A percentile compares a stretch with the other conserved stretches of the same genome.
phyloP scores from a whole-genome alignment of 2,797 vertebrate genomes.

The Esox masquinongy region DNA sequence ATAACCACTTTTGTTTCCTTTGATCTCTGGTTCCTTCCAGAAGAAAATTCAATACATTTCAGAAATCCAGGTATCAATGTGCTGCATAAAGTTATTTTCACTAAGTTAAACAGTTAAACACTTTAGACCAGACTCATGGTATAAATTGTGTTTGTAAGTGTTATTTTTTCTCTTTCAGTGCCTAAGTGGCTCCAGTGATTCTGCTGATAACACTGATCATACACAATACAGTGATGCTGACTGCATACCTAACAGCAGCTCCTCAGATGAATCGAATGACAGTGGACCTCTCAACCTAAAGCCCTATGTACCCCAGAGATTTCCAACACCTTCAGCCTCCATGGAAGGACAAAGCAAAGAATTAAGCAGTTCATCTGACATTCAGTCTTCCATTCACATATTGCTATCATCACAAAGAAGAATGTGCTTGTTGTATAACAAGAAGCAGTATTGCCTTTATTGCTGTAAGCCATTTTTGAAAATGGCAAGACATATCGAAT shows the following conservation, averaged over 20 bases:
- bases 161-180: neutral
- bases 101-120: no score
- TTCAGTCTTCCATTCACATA: neutral
- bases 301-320: no score
- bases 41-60: neutral
- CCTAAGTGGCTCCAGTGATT: neutral
- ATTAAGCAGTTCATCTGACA: neutral
- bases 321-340: neutral
- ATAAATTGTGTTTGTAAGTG: neutral
- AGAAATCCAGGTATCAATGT: neutral
- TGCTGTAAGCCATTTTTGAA: slow-evolving; percentile 17
- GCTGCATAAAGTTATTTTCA: neutral
- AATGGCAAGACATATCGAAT: slow-evolving; percentile 21
- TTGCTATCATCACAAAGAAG: neutral
- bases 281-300: neutral
- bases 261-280: neutral
- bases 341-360: neutral
- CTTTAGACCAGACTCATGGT: neutral
- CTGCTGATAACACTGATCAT: neutral
- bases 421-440: slow-evolving; percentile 1
- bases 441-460: slow-evolving; percentile 24
- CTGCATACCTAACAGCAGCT: neutral
- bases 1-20: neutral
- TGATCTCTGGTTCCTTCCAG: neutral
- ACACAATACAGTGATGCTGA: slow-evolving; percentile 6